Evolutionary conservation across 2,888 invertebrate genomes (phyloP).

Genomic region (Sympetrum striolatum): DNA sequence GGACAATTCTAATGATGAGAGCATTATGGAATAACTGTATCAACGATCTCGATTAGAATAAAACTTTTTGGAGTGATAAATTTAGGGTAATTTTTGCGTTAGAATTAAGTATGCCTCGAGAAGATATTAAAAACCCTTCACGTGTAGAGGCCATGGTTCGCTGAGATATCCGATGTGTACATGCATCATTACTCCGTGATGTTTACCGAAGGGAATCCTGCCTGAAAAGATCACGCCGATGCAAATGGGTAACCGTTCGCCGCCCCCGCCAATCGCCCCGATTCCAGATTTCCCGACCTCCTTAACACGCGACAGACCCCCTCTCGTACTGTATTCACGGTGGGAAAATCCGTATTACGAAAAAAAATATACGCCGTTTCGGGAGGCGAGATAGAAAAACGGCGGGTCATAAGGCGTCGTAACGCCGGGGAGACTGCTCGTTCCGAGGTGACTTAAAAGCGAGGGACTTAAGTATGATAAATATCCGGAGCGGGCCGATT

Average conservation of each 20-base stretch:
- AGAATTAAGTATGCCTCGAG: no score
- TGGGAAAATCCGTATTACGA: conserved; percentile 13
- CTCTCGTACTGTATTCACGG: conserved; percentile 35
- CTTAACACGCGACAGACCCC: background rate
- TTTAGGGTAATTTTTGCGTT: no score
- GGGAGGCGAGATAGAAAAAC: background rate
- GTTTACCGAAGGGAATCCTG: background rate
- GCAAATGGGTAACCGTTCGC: background rate
- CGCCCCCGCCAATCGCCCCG: background rate
- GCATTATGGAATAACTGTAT: no score
- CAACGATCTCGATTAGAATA: no score
- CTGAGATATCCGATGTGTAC: background rate
- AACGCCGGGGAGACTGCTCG: background rate
- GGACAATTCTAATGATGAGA: no score
- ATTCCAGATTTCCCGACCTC: background rate
- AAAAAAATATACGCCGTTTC: background rate
- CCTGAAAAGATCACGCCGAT: background rate
- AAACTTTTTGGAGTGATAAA: no score
- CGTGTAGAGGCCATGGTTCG: no score
- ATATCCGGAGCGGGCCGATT: background rate
- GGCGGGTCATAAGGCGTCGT: background rate
- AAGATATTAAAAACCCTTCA: no score
- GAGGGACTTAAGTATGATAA: background rate
- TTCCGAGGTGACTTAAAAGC: background rate
- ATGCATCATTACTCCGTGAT: background rate